phyloP scores from a whole-genome alignment of 2,113 vertebrate species.

The Amphiprion ocellaris region DNA sequence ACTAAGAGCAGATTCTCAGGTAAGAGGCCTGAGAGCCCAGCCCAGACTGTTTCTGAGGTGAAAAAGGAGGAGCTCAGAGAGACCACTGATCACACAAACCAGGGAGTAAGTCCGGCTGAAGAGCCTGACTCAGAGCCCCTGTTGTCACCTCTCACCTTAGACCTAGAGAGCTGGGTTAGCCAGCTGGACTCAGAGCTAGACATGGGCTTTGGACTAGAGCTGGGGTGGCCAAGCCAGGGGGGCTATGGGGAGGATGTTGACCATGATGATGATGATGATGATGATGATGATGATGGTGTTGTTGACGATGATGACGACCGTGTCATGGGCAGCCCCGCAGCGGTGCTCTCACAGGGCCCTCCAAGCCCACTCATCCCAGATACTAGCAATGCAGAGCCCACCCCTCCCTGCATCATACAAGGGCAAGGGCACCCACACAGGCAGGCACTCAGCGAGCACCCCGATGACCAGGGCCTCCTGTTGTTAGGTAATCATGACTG shows the following conservation, averaged over 20 bases:
- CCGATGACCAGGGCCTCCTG: conserved; percentile 83
- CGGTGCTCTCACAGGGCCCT: conserved; percentile 76
- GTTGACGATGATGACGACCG: conserved; percentile 74
- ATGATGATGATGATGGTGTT: conserved; percentile 64
- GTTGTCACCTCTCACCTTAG: conserved; percentile 62
- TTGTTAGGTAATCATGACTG: conserved; percentile 89
- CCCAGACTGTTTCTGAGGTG: conserved; percentile 46
- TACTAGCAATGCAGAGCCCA: conserved; percentile 83
- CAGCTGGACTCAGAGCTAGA: conserved; percentile 67
- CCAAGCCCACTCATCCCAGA: conserved; percentile 84
- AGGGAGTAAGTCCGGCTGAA: conserved; percentile 47
- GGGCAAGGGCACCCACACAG: conserved; percentile 84
- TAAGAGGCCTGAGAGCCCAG: conserved; percentile 48
- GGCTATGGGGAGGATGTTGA: conserved; percentile 76
- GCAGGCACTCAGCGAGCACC: conserved; percentile 85
- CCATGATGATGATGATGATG: conserved; percentile 71
- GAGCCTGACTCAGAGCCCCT: conserved; percentile 59
- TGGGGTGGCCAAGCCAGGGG: conserved; percentile 64
- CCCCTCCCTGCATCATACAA: conserved; percentile 82
- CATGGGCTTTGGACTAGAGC: conserved; percentile 72
- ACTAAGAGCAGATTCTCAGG: conserved; percentile 56
- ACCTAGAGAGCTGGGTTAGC: conserved; percentile 69
- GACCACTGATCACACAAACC: conserved; percentile 38
- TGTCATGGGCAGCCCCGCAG: conserved; percentile 79
- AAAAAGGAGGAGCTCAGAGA: conserved; percentile 52